Percentiles rank a stretch among this genome's conserved stretches.
Conservation (phyloP, 2,113 vertebrate species). For the Microcebus lehilahytsara region DNA sequence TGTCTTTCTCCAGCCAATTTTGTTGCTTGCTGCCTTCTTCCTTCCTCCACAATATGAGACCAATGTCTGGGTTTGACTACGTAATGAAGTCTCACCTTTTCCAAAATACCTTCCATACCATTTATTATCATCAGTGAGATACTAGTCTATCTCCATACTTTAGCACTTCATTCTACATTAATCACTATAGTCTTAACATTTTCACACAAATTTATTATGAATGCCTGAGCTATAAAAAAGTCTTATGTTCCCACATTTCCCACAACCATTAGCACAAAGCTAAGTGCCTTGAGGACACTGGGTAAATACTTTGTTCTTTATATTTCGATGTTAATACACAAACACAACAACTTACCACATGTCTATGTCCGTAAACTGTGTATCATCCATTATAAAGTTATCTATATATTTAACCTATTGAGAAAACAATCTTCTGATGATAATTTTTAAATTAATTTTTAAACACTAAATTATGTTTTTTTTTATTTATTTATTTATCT, state of each 20-base stretch:
- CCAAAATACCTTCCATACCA: neutral
- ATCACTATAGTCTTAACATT: neutral
- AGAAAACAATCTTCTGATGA: slow-evolving; percentile 30
- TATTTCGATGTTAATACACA: neutral
- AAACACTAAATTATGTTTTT: neutral
- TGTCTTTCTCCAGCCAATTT: neutral
- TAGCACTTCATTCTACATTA: neutral
- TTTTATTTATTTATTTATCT: too few species aligned
- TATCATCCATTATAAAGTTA: neutral
- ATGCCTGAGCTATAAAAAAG: neutral
- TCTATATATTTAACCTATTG: neutral
- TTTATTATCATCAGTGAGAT: neutral
- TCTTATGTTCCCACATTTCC: slow-evolving; percentile 9
- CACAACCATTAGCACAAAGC: neutral
- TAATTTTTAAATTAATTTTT: slow-evolving; percentile 11
- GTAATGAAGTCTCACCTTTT: neutral
- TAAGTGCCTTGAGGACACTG: neutral
- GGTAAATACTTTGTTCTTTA: neutral
- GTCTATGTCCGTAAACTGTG: neutral
- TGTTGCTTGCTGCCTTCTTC: neutral
- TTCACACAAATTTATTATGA: neutral
- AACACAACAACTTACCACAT: neutral
- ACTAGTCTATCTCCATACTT: neutral
- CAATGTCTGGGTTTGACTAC: neutral
- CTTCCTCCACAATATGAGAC: neutral